phyloP scores from a whole-genome alignment of 2,888 invertebrate species.

The Drosophila quinaria region DNA sequence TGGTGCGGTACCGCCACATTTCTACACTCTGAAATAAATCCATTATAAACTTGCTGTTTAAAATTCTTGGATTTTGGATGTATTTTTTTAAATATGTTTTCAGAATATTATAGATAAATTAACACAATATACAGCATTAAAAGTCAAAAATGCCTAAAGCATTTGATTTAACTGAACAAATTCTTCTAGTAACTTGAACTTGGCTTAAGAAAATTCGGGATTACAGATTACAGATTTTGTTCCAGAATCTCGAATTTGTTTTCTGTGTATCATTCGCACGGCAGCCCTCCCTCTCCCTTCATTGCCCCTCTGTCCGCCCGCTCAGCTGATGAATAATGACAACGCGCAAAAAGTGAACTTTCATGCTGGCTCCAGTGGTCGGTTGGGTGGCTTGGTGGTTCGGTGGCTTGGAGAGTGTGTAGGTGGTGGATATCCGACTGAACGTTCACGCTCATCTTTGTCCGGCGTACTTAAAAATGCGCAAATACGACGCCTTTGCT shows the following conservation, averaged over 20 bases:
- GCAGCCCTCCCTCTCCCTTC: slow-evolving; percentile 29
- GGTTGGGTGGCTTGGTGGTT: slow-evolving; percentile 8
- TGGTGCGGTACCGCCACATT: slow-evolving; percentile 12
- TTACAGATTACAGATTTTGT: too few relatives aligned
- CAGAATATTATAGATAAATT: too few relatives aligned
- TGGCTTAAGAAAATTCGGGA: too few relatives aligned
- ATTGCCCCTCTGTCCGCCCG: neutral
- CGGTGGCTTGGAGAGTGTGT: neutral
- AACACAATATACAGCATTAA: too few relatives aligned
- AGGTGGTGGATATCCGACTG: slow-evolving; percentile 4
- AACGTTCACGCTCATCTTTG: slow-evolving; percentile 47
- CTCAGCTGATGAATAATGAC: slow-evolving; percentile 82
- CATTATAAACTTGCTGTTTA: too few relatives aligned
- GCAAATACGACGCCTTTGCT: slow-evolving; percentile 67
- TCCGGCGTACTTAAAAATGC: slow-evolving; percentile 65
- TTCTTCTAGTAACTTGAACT: too few relatives aligned
- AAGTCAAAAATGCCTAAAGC: too few relatives aligned
- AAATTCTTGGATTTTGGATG: too few relatives aligned
- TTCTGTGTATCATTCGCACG: slow-evolving; percentile 45
- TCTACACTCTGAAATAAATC: slow-evolving; percentile 15
- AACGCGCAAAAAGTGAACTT: slow-evolving; percentile 73
- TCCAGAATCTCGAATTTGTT: too few relatives aligned
- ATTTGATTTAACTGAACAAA: too few relatives aligned
- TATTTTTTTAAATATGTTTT: too few relatives aligned
- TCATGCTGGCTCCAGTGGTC: slow-evolving; percentile 41